Evolutionary conservation across 2,113 vertebrate genomes (phyloP).

Genomic region (Baryphthengus martii): DNA sequence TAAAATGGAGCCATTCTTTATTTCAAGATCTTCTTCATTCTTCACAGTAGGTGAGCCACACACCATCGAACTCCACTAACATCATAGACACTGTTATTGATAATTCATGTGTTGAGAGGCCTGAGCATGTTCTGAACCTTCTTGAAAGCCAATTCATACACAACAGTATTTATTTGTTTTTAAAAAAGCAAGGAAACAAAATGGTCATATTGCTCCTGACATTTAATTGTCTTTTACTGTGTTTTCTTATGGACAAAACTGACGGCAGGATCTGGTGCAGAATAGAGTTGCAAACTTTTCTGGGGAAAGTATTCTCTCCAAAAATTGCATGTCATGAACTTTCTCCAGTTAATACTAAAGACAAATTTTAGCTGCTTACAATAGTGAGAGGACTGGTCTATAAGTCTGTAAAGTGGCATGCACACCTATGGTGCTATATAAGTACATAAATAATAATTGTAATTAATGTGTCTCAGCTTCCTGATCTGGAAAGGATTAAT

Average conservation of each 20-base stretch:
- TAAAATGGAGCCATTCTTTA: background rate
- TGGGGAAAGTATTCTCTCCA: background rate
- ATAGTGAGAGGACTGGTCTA: slow-evolving; percentile 9
- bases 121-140: background rate
- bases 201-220: background rate
- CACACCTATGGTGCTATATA: slow-evolving; percentile 64
- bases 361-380: background rate
- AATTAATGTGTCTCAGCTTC: slow-evolving; percentile 67
- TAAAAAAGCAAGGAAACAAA: background rate
- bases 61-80: background rate
- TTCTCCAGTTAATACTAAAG: background rate
- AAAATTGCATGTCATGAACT: background rate
- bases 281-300: background rate
- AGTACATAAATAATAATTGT: slow-evolving; percentile 70
- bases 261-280: background rate
- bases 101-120: background rate
- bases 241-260: background rate
- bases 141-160: background rate
- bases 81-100: background rate
- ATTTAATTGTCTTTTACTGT: background rate
- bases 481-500: slow-evolving; percentile 69
- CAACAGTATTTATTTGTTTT: accelerated
- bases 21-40: background rate
- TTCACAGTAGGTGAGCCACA: background rate
- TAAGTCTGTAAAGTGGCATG: slow-evolving; percentile 34